Evolutionary conservation across 2,888 invertebrate species (phyloP).

Genomic region (Uloborus plumipes): DNA sequence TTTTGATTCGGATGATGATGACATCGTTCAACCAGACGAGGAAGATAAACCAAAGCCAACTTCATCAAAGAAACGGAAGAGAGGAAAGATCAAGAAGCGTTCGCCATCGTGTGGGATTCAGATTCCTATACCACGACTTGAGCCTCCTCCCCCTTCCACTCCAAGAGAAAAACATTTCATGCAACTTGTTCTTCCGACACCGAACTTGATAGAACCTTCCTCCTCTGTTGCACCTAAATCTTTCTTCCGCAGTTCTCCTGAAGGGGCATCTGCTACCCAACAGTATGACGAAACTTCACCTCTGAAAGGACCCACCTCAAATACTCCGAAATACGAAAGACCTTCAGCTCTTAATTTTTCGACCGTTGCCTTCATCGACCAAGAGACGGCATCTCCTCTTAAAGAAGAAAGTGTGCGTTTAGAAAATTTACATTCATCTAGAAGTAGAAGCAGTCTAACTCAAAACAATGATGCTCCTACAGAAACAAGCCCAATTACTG

Average conservation of each 20-base stretch:
- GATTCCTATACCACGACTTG: slow-evolving; percentile 66
- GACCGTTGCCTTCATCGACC: slow-evolving; percentile 9
- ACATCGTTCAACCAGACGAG: slow-evolving; percentile 32
- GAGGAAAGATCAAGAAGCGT: slow-evolving; percentile 25
- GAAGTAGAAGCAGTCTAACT: not conserved
- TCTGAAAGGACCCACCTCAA: not conserved
- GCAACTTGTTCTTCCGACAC: slow-evolving; percentile 59
- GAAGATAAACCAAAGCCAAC: slow-evolving; percentile 27
- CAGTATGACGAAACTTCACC: not conserved
- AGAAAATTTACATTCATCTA: not conserved
- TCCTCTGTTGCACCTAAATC: slow-evolving; percentile 12
- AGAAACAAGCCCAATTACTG: not conserved
- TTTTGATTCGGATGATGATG: slow-evolving; percentile 94
- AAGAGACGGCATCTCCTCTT: slow-evolving; percentile 4
- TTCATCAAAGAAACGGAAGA: slow-evolving; percentile 47
- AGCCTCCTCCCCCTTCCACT: slow-evolving; percentile 56
- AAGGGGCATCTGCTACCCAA: not conserved
- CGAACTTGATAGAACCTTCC: slow-evolving; percentile 75
- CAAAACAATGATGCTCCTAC: slow-evolving; percentile 6
- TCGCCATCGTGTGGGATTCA: slow-evolving; percentile 53
- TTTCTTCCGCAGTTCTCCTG: slow-evolving; percentile 6
- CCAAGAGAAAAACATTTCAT: slow-evolving; percentile 36
- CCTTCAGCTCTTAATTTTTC: slow-evolving; percentile 19
- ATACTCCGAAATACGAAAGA: slow-evolving; percentile 75
- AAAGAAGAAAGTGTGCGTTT: slow-evolving; percentile 14